Conservation (phyloP, 2,888 invertebrate species). For the Orthosia cruda region DNA sequence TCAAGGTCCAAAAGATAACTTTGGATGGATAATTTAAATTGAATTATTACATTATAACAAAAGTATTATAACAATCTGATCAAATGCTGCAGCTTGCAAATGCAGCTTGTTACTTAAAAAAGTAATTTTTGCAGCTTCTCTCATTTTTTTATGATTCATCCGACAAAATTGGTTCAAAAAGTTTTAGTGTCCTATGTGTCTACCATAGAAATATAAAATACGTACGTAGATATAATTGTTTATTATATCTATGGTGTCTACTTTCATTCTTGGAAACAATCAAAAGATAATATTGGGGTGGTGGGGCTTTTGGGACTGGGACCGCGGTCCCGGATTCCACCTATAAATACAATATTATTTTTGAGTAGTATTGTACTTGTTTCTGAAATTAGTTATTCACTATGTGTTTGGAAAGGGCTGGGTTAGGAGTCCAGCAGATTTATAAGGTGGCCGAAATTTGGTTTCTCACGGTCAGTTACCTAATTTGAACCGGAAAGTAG, state of each 20-base stretch:
- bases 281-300: not conserved
- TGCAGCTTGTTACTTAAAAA: not conserved
- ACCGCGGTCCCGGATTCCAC: too few species aligned
- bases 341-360: too few species aligned
- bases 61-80: too few species aligned
- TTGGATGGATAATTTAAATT: too few species aligned
- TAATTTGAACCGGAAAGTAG: not conserved
- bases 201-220: too few species aligned
- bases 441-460: not conserved
- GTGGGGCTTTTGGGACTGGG: too few species aligned
- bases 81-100: too few species aligned
- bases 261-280: not conserved
- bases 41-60: too few species aligned
- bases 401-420: conserved; percentile 15
- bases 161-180: not conserved
- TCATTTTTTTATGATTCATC: not conserved
- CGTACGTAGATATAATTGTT: too few species aligned
- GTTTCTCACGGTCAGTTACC: not conserved
- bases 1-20: not conserved
- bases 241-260: too few species aligned
- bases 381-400: conserved; percentile 38
- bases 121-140: not conserved
- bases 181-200: too few species aligned
- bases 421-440: not conserved
- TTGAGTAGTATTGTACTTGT: too few species aligned